A percentile compares a stretch with the other conserved stretches of the same genome.
These are phyloP conservation scores for Balaenoptera acutorostrata DNA, from an alignment of 2,113 vertebrate genomes.

Conservation along the genomic window DNA sequence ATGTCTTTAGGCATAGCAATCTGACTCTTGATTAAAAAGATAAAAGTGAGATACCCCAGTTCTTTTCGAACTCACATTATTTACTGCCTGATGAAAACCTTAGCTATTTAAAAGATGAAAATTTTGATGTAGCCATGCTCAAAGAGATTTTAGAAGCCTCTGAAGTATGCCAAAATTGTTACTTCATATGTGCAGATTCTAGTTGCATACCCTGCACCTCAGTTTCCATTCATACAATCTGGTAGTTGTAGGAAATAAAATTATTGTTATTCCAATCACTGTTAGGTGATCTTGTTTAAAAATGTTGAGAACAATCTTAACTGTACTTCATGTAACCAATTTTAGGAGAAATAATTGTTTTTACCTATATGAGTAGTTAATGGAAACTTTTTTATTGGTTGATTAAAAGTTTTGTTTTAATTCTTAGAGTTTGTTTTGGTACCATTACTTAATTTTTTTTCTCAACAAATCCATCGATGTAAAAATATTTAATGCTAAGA, in stretches of 20 bases:
- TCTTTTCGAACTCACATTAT: constrained; percentile 52
- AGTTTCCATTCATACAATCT: background rate
- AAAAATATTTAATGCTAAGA: constrained; percentile 15
- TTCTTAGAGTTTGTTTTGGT: constrained; percentile 20
- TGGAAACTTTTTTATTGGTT: constrained; percentile 33
- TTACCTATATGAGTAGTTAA: background rate
- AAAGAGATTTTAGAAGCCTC: background rate
- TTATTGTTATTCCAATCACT: constrained; percentile 21
- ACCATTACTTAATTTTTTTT: constrained; percentile 4
- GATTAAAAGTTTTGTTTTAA: constrained; percentile 46
- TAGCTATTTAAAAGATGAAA: constrained; percentile 66
- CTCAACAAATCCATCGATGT: background rate
- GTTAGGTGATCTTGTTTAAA: constrained; percentile 1
- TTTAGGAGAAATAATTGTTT: constrained; percentile 26
- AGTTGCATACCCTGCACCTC: background rate
- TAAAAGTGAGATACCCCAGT: constrained; percentile 47
- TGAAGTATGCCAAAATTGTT: background rate
- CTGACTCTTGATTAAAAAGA: constrained; percentile 69
- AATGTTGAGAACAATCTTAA: constrained; percentile 27
- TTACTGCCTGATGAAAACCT: constrained; percentile 62
- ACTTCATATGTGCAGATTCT: background rate
- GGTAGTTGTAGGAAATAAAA: background rate
- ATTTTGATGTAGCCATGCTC: background rate
- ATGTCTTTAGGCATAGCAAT: constrained; percentile 64
- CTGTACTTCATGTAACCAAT: background rate